These are phyloP conservation scores for Edolisoma coerulescens DNA, from an alignment of 2,113 vertebrate species.

Conservation along the genomic window DNA sequence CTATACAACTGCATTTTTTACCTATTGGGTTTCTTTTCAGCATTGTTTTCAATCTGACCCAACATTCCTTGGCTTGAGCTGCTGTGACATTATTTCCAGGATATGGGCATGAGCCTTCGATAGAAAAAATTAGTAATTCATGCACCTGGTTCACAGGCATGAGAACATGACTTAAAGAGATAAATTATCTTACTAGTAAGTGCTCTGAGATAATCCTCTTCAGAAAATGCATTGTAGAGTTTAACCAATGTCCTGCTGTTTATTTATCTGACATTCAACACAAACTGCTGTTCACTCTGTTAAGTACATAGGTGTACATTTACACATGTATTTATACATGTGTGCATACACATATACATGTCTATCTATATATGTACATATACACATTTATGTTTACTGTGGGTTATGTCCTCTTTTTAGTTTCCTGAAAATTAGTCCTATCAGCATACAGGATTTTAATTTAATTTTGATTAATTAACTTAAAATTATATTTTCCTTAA, in stretches of 20 bases:
- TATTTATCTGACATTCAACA: not conserved
- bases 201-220: not conserved
- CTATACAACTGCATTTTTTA: not conserved
- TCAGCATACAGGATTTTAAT: not conserved
- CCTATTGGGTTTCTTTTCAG: not conserved
- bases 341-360: not conserved
- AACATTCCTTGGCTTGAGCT: not conserved
- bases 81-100: not conserved
- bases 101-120: not conserved
- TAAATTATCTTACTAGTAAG: not conserved
- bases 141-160: not conserved
- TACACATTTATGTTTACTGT: not conserved
- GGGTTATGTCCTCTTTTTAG: not conserved
- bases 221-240: not conserved
- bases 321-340: fast-evolving
- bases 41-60: not conserved
- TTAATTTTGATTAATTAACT: not conserved
- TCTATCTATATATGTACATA: not conserved
- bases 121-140: not conserved
- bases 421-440: not conserved
- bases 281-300: not conserved
- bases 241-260: not conserved
- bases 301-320: not conserved
- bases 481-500: not conserved
- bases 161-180: not conserved